Evolutionary conservation across 2,888 invertebrate genomes (phyloP).

Genomic region (Pterostichus madidus): DNA sequence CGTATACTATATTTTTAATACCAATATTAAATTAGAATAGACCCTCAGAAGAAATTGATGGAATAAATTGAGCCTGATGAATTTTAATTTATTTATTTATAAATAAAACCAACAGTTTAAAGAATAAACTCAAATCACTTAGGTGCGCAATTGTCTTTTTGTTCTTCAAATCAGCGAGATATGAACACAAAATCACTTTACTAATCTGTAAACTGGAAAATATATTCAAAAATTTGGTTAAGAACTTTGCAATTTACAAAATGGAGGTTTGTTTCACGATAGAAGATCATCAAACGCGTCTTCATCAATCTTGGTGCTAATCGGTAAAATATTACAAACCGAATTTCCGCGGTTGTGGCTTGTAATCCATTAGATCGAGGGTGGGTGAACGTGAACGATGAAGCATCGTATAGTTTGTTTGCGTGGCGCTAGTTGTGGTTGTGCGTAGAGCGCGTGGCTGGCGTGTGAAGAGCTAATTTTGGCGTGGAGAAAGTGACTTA

Average conservation of each 20-base stretch:
- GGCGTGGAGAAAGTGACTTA: conserved; percentile 62
- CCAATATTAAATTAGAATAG: no score
- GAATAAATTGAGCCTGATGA: no score
- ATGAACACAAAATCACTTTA: no score
- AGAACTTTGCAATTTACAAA: neutral
- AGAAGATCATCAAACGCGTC: conserved; percentile 19
- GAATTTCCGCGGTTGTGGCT: conserved; percentile 13
- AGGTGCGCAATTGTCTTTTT: no score
- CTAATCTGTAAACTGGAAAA: no score
- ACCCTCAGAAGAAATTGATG: no score
- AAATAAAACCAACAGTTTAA: no score
- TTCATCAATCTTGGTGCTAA: conserved; percentile 26
- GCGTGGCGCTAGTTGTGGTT: neutral
- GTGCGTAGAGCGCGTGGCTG: conserved; percentile 51
- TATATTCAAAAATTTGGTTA: neutral
- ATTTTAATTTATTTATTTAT: no score
- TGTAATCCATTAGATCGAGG: conserved; percentile 48
- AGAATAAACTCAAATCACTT: no score
- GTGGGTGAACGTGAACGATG: neutral
- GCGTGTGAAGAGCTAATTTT: conserved; percentile 64
- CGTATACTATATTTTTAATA: no score
- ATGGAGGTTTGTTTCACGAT: neutral
- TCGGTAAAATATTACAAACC: conserved; percentile 38
- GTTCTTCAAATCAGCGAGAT: no score
- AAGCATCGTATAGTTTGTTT: neutral